Evolutionary conservation across 2,113 vertebrate genomes (phyloP), one percentile per base, ranked within the genome.

Genomic region (Trinectes maculatus): DNA sequence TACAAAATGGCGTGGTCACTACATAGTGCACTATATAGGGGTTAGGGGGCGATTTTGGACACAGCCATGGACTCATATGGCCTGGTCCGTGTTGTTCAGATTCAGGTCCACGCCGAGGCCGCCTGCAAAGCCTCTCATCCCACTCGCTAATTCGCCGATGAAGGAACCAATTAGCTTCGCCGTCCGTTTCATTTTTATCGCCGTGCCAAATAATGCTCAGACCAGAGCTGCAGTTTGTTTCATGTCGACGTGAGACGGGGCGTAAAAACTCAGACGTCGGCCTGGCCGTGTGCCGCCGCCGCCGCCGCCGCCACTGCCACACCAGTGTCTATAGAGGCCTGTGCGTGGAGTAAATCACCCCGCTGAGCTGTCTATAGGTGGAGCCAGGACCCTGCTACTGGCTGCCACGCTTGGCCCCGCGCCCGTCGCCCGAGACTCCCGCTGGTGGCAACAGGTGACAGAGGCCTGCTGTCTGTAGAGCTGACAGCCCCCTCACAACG

Each of bases 371-470:
- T 85, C 79, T 74, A 51, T 84, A 79, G 83, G 83, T 51, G 77
- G 80, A 82, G 85, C 68, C 85, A 59, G 74, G 76, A 63, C 74
- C 62, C 68, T 15, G 80, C 73, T 8, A 16, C 78, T 72, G 64
- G 79, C 74, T 47, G 58, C 71, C 71, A 60, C 53, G 71, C 70
- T 81, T 84, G 88, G 87, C 89, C 29, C 58, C 12, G 0, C 21
- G 83, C 89, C 87, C 48, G 73, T 43, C 40, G 81, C 64, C 60
- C 71, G 16, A 72, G 75, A 75, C 87, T 75, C 85, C 72, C 66
- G 70, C 84, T 81, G 87, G 84, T 83, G 79, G 77, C 88, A 80
- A 85, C 89, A 90, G 90, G 90, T 92, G 91, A 91, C 87, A 90
- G 91, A 91, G 82, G 85, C 88, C 87, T 87, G 86, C 83, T 85